These are phyloP conservation scores for Pachyuromys duprasi DNA, from an alignment of 2,797 vertebrate species.

Conservation along the genomic window DNA sequence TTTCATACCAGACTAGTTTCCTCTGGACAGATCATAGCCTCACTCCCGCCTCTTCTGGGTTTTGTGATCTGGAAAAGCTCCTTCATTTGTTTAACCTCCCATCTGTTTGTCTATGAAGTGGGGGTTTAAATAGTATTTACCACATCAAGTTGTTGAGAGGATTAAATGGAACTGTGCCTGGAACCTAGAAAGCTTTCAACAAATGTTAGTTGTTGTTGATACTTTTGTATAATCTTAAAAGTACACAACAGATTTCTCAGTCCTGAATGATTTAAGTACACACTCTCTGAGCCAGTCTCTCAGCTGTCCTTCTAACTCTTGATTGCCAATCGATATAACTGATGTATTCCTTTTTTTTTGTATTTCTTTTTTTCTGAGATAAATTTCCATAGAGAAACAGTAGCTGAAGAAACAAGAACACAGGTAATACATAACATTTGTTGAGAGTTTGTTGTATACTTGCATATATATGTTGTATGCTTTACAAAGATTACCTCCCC, in stretches of 20 bases:
- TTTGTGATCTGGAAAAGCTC: constrained; percentile 41
- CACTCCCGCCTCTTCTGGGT: constrained; percentile 3
- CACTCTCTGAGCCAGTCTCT: constrained; percentile 28
- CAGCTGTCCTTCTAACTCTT: not conserved
- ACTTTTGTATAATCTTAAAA: constrained; percentile 53
- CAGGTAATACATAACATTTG: not conserved
- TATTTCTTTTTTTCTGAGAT: not conserved
- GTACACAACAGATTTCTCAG: constrained; percentile 47
- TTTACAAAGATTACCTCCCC: not conserved
- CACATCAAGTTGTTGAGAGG: not conserved
- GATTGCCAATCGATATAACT: not conserved
- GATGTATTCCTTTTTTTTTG: not conserved
- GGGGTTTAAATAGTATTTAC: constrained; percentile 45
- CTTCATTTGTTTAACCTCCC: constrained; percentile 64
- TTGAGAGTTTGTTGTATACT: not conserved
- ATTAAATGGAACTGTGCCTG: constrained; percentile 44
- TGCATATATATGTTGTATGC: not conserved
- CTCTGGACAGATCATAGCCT: constrained; percentile 37
- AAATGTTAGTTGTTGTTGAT: constrained; percentile 43
- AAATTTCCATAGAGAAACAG: constrained; percentile 25
- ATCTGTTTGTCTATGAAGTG: constrained; percentile 60
- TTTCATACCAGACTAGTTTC: not conserved
- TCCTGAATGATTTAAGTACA: not conserved
- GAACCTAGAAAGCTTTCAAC: constrained; percentile 20
- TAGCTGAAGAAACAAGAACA: constrained; percentile 11